Percentiles rank a stretch among this genome's conserved stretches.
Evolutionary conservation across 2,888 invertebrate species (phyloP).

Genomic region (Drosophila glabriapex): DNA sequence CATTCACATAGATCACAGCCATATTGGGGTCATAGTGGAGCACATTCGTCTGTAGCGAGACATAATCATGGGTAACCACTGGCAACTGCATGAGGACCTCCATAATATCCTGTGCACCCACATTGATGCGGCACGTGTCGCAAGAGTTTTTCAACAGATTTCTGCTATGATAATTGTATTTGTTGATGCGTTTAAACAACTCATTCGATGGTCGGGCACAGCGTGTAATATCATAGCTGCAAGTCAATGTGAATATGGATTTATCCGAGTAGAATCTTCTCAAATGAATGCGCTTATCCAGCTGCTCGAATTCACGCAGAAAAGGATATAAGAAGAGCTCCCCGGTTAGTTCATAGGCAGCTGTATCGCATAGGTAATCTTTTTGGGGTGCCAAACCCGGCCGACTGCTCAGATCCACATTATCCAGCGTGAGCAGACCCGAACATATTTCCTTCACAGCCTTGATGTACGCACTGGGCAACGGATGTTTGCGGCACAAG

Average conservation of each 20-base stretch:
- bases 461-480: conserved; percentile 79
- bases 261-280: conserved; percentile 53
- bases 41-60: conserved; percentile 75
- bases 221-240: conserved; percentile 65
- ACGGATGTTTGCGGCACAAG: conserved; percentile 72
- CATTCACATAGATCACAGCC: conserved; percentile 50
- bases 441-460: conserved; percentile 75
- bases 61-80: conserved; percentile 69
- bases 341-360: conserved; percentile 78
- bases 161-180: conserved; percentile 71
- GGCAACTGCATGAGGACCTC: conserved; percentile 76
- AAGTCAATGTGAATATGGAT: conserved; percentile 80
- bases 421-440: conserved; percentile 74
- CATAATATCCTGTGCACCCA: conserved; percentile 75
- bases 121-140: conserved; percentile 63
- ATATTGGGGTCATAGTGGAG: conserved; percentile 50
- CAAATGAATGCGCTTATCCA: conserved; percentile 62
- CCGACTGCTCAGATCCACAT: conserved; percentile 68
- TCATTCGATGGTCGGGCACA: conserved; percentile 37
- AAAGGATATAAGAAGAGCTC: conserved; percentile 75
- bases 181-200: conserved; percentile 69
- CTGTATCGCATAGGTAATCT: conserved; percentile 75
- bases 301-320: conserved; percentile 71
- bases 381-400: conserved; percentile 71
- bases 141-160: conserved; percentile 70